A percentile compares a stretch with the other conserved stretches of the same genome.
Evolutionary conservation across 2,113 vertebrate genomes (phyloP).

Genomic region (Nerophis ophidion): DNA sequence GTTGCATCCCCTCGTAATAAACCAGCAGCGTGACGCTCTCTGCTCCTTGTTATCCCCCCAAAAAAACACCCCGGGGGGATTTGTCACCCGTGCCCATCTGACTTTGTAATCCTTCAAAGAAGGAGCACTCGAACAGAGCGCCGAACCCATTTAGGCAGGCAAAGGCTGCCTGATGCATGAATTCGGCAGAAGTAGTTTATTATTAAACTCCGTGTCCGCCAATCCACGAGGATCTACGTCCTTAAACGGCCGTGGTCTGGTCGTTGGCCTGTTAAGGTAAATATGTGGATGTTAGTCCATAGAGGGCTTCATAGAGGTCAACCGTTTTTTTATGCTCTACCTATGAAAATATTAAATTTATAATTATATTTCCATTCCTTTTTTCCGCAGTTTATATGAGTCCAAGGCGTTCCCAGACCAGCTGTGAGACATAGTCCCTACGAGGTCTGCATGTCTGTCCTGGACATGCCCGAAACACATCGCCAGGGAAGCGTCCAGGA

Average conservation of each 20-base stretch:
- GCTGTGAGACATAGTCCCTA: no score
- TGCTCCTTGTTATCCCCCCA: slow-evolving; percentile 46
- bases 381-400: no score
- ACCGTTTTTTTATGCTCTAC: no score
- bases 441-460: no score
- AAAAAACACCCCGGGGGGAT: slow-evolving; percentile 39
- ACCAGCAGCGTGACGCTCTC: slow-evolving; percentile 17
- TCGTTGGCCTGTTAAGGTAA: not conserved
- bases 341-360: no score
- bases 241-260: slow-evolving; percentile 1
- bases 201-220: slow-evolving; percentile 54
- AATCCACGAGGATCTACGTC: slow-evolving; percentile 40
- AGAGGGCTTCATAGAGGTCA: no score
- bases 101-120: slow-evolving; percentile 50
- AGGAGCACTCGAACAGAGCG: not conserved
- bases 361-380: no score
- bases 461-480: no score
- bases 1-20: slow-evolving; percentile 11
- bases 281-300: no score
- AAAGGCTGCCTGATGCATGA: slow-evolving; percentile 51
- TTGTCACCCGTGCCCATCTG: slow-evolving; percentile 52
- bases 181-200: slow-evolving; percentile 60
- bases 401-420: no score
- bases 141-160: slow-evolving; percentile 1
- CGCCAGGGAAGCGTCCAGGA: no score